Evolutionary conservation across 2,888 invertebrate genomes (phyloP), one percentile per base, ranked within the genome.

Genomic region (Lasioglossum leucozonium): DNA sequence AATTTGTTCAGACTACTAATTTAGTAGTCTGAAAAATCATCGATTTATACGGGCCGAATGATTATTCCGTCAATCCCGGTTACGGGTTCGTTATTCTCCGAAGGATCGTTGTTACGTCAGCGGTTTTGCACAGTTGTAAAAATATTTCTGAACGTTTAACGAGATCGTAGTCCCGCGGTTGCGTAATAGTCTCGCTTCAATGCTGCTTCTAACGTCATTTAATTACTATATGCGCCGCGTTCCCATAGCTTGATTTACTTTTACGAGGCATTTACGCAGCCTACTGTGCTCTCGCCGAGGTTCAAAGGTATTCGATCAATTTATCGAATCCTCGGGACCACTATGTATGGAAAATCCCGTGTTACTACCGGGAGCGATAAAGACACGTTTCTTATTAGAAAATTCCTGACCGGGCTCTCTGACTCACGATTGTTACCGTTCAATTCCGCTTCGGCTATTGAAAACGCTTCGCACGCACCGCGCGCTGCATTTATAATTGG

Each of bases 391-490:
- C 74, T 76, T 83, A 87, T 91, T 91, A 90, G 87, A 90, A 90
- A 90, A 92, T 91, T 89, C 72, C 69, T 13, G 16, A 30, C 73
- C 42, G 26, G 42, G 69, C n/a, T 34, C 58, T 40, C 62, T 89
- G 90, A 92, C 84, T 91, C 91, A 89, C 88, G 89, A 90, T 88
- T 89, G 87, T 86, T 85, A 71, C 69, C 65, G 87, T 34, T 34
- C 55, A 83, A 81, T 87, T 79, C 58, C 81, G 72, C 42, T 73
- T 55, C n/a, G 34, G 69, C 30, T 30, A 30, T 65, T 47, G 69
- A 76, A 76, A 74, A 65, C 75, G 8, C 18, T 78, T 51, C 26
- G 22, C 47, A 34, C 18, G 26, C 58, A 67, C 26, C 42, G 65
- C 37, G 18, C 62, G 44, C 22, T 26, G 34, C 37, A 13, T 40